Conservation (phyloP, 2,113 vertebrate genomes). For the Embiotoca jacksoni region DNA sequence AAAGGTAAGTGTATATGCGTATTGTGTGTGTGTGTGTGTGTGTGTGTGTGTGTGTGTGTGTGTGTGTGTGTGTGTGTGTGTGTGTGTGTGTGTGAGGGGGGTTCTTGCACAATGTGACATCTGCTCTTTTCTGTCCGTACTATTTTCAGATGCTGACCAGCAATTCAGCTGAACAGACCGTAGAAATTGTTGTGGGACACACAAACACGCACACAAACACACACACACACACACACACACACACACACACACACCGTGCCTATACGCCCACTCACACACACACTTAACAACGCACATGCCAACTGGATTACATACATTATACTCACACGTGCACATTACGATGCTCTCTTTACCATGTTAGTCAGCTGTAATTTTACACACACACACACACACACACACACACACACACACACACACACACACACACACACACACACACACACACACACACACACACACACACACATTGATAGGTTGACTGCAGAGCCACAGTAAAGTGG, state of each 20-base stretch:
- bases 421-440: too few relatives aligned
- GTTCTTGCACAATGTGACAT: constrained; percentile 28
- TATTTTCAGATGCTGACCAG: constrained; percentile 55
- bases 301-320: constrained; percentile 47
- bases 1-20: too few relatives aligned
- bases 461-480: constrained; percentile 14
- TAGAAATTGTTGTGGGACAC: constrained; percentile 26
- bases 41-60: background rate
- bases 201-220: constrained; percentile 3
- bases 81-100: background rate
- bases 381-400: background rate
- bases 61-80: background rate
- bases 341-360: constrained; percentile 5
- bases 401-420: background rate
- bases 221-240: background rate
- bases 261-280: background rate
- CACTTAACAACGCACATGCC: constrained; percentile 8
- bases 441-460: constrained; percentile 11
- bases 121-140: constrained; percentile 35
- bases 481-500: background rate
- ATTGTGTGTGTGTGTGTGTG: background rate
- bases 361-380: constrained; percentile 37
- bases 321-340: constrained; percentile 18
- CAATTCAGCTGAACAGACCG: constrained; percentile 16
- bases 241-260: background rate